phyloP scores from a whole-genome alignment of 2,113 vertebrate species.

The Carollia perspicillata region DNA sequence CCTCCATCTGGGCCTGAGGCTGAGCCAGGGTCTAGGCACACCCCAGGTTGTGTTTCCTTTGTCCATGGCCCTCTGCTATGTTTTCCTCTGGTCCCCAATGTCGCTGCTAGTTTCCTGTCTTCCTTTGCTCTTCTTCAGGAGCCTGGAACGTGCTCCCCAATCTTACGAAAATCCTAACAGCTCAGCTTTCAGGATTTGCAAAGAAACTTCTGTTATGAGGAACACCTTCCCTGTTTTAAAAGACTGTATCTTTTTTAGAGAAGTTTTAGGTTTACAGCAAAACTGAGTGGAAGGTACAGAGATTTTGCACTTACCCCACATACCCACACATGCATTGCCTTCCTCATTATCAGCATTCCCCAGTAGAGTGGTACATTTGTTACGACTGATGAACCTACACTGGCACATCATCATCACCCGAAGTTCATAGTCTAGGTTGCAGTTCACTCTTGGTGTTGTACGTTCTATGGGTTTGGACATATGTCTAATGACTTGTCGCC shows the following conservation, averaged over 20 bases:
- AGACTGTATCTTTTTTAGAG: not conserved
- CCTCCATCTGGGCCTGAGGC: rapidly evolving
- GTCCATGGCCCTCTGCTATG: too few relatives aligned
- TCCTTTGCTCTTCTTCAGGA: not conserved
- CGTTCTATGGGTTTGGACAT: not conserved
- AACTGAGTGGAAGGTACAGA: not conserved
- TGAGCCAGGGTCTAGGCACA: not conserved
- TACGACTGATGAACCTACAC: not conserved
- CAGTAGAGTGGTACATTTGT: not conserved
- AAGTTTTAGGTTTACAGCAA: not conserved
- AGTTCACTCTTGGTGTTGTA: not conserved
- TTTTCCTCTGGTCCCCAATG: not conserved
- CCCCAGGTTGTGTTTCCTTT: rapidly evolving
- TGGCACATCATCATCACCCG: not conserved
- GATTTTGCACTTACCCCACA: not conserved
- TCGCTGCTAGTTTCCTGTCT: not conserved
- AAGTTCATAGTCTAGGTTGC: not conserved
- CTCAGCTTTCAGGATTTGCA: not conserved
- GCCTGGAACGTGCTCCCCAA: not conserved
- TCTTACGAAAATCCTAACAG: not conserved
- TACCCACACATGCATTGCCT: not conserved
- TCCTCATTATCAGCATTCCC: not conserved
- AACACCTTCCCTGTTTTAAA: not conserved
- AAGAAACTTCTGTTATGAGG: not conserved
- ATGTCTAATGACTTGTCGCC: not conserved